phyloP scores from a whole-genome alignment of 1,140 invertebrate genomes.

The Drosophila azteca region DNA sequence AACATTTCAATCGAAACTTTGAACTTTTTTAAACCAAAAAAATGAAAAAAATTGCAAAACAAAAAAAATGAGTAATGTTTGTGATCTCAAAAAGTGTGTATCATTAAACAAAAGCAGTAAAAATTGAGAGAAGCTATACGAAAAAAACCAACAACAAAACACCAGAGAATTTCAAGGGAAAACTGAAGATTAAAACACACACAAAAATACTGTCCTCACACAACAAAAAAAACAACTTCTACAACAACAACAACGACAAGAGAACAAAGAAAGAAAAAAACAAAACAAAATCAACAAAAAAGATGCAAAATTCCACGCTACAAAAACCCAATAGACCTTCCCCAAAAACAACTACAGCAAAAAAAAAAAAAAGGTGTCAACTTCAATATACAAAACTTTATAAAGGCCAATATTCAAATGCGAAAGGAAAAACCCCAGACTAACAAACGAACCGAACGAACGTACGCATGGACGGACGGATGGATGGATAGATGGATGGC shows the following conservation, averaged over 20 bases:
- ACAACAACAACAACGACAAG: slow-evolving; percentile 43
- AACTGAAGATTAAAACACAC: slow-evolving; percentile 52
- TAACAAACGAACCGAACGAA: slow-evolving; percentile 30
- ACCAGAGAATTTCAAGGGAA: slow-evolving; percentile 36
- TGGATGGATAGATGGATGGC: slow-evolving; percentile 5
- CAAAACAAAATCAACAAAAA: slow-evolving; percentile 44
- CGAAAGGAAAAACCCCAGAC: slow-evolving; percentile 39
- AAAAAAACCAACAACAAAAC: slow-evolving; percentile 24
- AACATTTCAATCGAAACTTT: slow-evolving; percentile 71
- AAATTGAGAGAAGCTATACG: slow-evolving; percentile 67
- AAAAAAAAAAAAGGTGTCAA: slow-evolving; percentile 38
- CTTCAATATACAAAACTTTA: slow-evolving; percentile 70
- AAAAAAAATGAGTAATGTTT: slow-evolving; percentile 74
- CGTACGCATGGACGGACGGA: too few species aligned
- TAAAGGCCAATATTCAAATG: slow-evolving; percentile 58
- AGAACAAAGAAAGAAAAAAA: slow-evolving; percentile 42
- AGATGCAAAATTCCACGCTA: slow-evolving; percentile 78
- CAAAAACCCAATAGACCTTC: slow-evolving; percentile 24
- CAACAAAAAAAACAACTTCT: slow-evolving; percentile 43
- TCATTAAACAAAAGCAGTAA: slow-evolving; percentile 79
- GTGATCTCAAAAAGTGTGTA: slow-evolving; percentile 82
- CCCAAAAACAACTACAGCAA: slow-evolving; percentile 25
- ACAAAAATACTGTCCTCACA: slow-evolving; percentile 59
- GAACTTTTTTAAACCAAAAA: slow-evolving; percentile 74
- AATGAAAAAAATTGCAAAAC: slow-evolving; percentile 36